Evolutionary conservation across 2,113 vertebrate genomes (phyloP).

Genomic region (Ammodramus savannarum): DNA sequence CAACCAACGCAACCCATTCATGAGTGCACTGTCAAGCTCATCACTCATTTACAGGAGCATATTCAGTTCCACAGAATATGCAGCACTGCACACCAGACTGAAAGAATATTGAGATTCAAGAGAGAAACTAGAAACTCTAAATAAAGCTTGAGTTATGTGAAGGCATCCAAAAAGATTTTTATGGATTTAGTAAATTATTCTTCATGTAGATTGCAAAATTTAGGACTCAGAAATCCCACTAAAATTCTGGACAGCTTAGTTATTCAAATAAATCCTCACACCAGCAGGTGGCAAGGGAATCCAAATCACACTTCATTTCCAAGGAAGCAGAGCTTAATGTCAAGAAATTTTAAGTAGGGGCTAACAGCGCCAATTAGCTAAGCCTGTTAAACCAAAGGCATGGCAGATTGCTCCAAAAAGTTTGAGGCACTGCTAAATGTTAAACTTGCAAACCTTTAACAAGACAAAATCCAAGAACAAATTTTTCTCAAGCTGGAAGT

Average conservation of each 20-base stretch:
- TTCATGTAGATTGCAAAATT: neutral
- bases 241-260: constrained; percentile 26
- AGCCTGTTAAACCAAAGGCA: neutral
- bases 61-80: neutral
- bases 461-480: neutral
- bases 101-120: neutral
- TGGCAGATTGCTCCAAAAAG: neutral
- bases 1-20: no score
- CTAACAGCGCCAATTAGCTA: neutral
- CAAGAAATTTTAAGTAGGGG: neutral
- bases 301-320: neutral
- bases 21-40: neutral
- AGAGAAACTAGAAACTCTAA: neutral
- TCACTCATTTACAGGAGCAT: neutral
- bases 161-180: neutral
- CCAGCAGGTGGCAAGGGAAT: constrained; percentile 27
- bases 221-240: neutral
- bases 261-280: constrained; percentile 38
- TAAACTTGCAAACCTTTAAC: neutral
- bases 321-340: neutral
- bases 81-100: neutral
- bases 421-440: neutral
- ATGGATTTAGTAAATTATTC: constrained; percentile 11
- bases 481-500: neutral
- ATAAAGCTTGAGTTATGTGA: neutral